Conservation (phyloP, 2,113 vertebrate genomes). For the Microtus ochrogaster region DNA sequence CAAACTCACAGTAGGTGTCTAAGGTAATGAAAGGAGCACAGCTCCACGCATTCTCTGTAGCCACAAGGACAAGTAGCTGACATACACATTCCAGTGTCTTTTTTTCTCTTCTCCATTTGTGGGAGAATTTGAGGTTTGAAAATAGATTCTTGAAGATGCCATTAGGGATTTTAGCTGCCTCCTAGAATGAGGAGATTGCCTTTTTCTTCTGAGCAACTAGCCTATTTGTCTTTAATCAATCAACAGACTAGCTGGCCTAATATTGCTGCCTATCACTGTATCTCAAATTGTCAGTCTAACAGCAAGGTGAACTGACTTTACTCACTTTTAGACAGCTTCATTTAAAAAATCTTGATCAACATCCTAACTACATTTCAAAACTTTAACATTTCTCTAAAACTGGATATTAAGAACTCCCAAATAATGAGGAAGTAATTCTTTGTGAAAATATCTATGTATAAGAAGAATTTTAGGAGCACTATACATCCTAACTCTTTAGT, state of each 20-base stretch:
- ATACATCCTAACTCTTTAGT: background rate
- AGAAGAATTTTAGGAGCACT: background rate
- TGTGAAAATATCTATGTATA: background rate
- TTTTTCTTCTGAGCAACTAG: background rate
- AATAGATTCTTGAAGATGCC: constrained; percentile 26
- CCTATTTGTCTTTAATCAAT: constrained; percentile 35
- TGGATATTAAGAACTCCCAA: background rate
- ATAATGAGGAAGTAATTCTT: background rate
- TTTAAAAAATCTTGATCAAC: constrained; percentile 47
- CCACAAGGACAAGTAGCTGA: background rate
- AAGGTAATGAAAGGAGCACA: background rate
- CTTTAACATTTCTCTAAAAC: background rate
- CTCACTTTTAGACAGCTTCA: background rate
- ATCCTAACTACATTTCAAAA: constrained; percentile 43
- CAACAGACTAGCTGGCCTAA: constrained; percentile 1
- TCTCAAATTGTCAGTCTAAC: background rate
- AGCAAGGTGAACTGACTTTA: background rate
- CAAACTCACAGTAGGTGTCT: background rate
- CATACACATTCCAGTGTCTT: background rate
- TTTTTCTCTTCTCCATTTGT: background rate
- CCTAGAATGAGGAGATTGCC: background rate
- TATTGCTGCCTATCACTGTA: background rate
- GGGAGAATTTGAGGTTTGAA: constrained; percentile 48
- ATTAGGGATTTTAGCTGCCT: background rate
- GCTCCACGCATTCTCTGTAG: background rate